Conservation (phyloP, 2,888 invertebrate species). For the Tupiocoris notatus region DNA sequence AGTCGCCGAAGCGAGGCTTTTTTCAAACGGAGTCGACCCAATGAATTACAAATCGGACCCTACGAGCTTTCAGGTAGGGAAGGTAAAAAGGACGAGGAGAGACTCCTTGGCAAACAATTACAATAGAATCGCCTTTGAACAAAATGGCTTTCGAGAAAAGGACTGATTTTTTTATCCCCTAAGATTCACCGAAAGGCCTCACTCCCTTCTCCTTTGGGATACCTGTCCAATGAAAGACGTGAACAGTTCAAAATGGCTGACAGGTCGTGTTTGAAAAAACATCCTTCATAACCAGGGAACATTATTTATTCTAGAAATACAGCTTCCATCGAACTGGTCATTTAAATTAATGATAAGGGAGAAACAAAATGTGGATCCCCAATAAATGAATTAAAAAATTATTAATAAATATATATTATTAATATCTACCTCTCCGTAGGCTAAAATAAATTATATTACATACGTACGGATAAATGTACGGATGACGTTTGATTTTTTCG, state of each 20-base stretch:
- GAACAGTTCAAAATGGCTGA: background rate
- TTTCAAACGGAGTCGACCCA: background rate
- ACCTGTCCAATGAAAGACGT: background rate
- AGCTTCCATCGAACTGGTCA: too few relatives aligned
- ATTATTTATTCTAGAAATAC: too few relatives aligned
- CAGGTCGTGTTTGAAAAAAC: background rate
- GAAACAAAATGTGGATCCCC: too few relatives aligned
- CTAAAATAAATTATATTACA: too few relatives aligned
- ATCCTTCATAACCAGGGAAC: too few relatives aligned
- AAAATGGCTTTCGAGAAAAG: slow-evolving; percentile 13
- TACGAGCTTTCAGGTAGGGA: background rate
- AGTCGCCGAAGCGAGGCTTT: background rate
- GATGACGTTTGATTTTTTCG: too few relatives aligned
- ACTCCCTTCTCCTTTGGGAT: background rate
- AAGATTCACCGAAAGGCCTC: background rate
- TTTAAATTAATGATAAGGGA: too few relatives aligned
- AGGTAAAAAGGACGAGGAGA: background rate
- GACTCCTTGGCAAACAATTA: slow-evolving; percentile 18
- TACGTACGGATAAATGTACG: too few relatives aligned
- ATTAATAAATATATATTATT: too few relatives aligned
- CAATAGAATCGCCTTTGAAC: slow-evolving; percentile 33
- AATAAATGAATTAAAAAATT: too few relatives aligned
- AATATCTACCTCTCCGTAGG: too few relatives aligned
- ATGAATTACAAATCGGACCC: slow-evolving; percentile 23
- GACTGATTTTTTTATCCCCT: background rate